A percentile compares a stretch with the other conserved stretches of the same genome.
Conservation (phyloP, 2,797 vertebrate genomes). For the Chromobotia macracanthus region DNA sequence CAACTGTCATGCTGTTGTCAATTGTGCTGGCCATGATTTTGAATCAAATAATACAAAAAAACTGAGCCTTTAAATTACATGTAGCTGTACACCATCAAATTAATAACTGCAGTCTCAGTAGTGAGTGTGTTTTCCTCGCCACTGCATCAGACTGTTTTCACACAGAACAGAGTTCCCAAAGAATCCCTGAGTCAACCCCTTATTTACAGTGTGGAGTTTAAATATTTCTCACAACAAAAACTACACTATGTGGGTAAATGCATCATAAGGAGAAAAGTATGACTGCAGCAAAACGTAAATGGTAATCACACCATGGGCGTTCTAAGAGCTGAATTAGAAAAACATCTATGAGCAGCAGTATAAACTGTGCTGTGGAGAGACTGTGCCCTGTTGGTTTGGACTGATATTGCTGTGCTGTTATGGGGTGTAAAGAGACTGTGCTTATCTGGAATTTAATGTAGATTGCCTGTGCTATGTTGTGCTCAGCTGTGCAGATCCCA, state of each 20-base stretch:
- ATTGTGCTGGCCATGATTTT: not conserved
- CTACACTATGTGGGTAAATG: not conserved
- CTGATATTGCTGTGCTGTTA: not conserved
- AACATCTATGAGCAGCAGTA: no score
- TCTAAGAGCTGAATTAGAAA: not conserved
- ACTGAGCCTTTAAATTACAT: no score
- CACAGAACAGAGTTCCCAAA: not conserved
- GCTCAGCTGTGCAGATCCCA: no score
- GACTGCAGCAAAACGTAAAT: not conserved
- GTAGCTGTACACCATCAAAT: not conserved
- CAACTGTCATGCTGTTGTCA: not conserved
- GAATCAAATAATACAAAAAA: not conserved
- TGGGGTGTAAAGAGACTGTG: not conserved
- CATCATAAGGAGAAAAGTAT: not conserved
- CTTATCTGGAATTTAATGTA: no score
- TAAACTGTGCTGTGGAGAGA: no score
- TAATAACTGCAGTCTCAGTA: not conserved
- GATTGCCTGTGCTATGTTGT: no score
- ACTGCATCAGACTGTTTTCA: not conserved
- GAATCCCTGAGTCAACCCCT: not conserved
- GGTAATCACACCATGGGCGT: not conserved
- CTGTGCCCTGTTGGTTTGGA: not conserved
- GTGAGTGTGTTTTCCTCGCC: not conserved
- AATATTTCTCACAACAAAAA: not conserved
- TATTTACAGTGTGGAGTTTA: not conserved